Evolutionary conservation across 2,888 invertebrate species (phyloP).

Genomic region (Xestia xanthographa): DNA sequence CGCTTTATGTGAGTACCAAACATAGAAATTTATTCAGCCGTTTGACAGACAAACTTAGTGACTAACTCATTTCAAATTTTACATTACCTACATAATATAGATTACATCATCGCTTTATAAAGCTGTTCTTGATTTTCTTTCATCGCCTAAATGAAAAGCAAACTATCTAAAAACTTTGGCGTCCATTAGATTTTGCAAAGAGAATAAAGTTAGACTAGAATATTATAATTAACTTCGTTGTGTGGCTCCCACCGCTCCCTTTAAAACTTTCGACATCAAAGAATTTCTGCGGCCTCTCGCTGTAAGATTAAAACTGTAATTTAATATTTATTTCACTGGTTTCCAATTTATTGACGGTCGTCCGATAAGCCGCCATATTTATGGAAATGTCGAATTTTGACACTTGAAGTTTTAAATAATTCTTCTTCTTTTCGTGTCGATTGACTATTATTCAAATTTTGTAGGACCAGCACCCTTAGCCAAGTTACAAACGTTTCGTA

Average conservation of each 20-base stretch:
- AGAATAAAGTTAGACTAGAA: conserved; percentile 46
- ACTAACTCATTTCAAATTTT: too few relatives aligned
- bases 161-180: conserved; percentile 26
- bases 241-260: conserved; percentile 18
- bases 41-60: neutral
- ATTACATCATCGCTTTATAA: neutral
- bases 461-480: too few relatives aligned
- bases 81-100: neutral
- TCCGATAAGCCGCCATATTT: conserved; percentile 49
- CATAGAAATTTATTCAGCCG: neutral
- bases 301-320: conserved; percentile 53
- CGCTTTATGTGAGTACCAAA: too few relatives aligned
- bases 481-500: too few relatives aligned
- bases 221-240: conserved; percentile 41
- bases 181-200: conserved; percentile 44
- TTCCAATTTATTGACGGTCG: conserved; percentile 36
- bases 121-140: conserved; percentile 6
- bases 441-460: neutral
- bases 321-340: conserved; percentile 51
- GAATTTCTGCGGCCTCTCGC: conserved; percentile 41
- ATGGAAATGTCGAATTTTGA: conserved; percentile 18
- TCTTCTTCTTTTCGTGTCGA: neutral
- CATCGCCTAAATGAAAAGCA: conserved; percentile 33
- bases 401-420: neutral
- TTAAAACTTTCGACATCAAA: conserved; percentile 37